These are phyloP conservation scores for Drosophila hawaiiensis DNA, from an alignment of 2,888 invertebrate species.

Conservation along the genomic window DNA sequence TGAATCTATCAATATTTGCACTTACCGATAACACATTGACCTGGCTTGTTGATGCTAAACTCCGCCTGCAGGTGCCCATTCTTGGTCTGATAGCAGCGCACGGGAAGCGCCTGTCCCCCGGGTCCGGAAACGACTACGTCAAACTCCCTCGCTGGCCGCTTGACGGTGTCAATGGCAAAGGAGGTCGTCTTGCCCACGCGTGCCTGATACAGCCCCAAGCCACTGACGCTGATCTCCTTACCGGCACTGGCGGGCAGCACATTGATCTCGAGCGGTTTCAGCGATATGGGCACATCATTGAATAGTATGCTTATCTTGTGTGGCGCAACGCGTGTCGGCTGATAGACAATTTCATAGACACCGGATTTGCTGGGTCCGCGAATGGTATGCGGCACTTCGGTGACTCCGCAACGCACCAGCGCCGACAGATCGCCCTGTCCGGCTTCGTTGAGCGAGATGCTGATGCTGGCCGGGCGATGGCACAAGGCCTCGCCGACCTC, in stretches of 20 bases:
- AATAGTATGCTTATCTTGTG: slow-evolving; percentile 94
- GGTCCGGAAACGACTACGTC: slow-evolving; percentile 96
- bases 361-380: slow-evolving; percentile 90
- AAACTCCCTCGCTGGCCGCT: slow-evolving; percentile 93
- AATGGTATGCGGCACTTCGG: slow-evolving; percentile 93
- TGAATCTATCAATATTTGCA: slow-evolving; percentile 3
- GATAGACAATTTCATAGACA: slow-evolving; percentile 93
- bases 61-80: slow-evolving; percentile 98
- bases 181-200: slow-evolving; percentile 92
- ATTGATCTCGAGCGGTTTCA: slow-evolving; percentile 87
- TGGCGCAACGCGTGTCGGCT: slow-evolving; percentile 94
- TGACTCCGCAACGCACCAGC: slow-evolving; percentile 92
- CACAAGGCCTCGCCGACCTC: slow-evolving; percentile 92
- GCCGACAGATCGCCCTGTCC: slow-evolving; percentile 94
- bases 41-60: slow-evolving; percentile 93
- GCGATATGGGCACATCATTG: slow-evolving; percentile 91
- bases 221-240: slow-evolving; percentile 90
- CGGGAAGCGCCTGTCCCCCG: slow-evolving; percentile 92
- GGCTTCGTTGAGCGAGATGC: slow-evolving; percentile 91
- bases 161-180: slow-evolving; percentile 95
- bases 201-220: slow-evolving; percentile 94
- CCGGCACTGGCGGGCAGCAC: slow-evolving; percentile 89
- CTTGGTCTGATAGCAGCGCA: slow-evolving; percentile 97
- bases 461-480: slow-evolving; percentile 92
- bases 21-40: slow-evolving; percentile 89